Evolutionary conservation across 2,113 vertebrate genomes (phyloP).

Genomic region (Capreolus pygargus): DNA sequence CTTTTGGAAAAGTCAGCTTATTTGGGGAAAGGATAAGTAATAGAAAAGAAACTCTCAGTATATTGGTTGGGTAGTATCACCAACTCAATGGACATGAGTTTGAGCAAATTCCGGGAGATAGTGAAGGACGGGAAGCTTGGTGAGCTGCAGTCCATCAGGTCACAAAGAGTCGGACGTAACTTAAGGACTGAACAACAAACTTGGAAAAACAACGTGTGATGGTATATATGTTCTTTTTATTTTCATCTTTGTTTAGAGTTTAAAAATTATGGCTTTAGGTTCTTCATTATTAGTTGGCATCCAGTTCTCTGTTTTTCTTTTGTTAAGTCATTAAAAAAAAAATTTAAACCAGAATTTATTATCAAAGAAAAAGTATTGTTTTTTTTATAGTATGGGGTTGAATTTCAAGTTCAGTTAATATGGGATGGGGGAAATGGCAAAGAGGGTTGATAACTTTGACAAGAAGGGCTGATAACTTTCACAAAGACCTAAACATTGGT

Average conservation of each 20-base stretch:
- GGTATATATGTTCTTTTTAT: not conserved
- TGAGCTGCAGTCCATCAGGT: not conserved
- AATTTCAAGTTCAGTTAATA: conserved; percentile 12
- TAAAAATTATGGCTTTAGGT: not conserved
- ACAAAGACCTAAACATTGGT: not conserved
- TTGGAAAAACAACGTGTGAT: not conserved
- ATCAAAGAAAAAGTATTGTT: not conserved
- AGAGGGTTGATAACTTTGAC: not conserved
- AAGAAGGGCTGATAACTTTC: not conserved
- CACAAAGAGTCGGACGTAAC: not conserved
- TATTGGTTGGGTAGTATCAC: not conserved
- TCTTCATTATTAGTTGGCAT: not conserved
- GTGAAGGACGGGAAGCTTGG: not conserved
- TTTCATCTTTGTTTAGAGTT: not conserved
- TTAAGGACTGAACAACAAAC: not conserved
- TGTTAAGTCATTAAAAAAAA: conserved; percentile 2
- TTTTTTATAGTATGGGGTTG: not conserved
- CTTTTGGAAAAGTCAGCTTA: conserved; percentile 1
- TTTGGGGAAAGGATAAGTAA: not conserved
- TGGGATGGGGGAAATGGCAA: not conserved
- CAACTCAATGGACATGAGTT: not conserved
- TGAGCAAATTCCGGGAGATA: not conserved
- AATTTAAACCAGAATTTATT: not conserved
- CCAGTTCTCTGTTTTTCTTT: not conserved
- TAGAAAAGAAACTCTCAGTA: not conserved